A percentile compares a stretch with the other conserved stretches of the same genome.
phyloP scores from a whole-genome alignment of 2,113 vertebrate species.

The Lepisosteus osseus region DNA sequence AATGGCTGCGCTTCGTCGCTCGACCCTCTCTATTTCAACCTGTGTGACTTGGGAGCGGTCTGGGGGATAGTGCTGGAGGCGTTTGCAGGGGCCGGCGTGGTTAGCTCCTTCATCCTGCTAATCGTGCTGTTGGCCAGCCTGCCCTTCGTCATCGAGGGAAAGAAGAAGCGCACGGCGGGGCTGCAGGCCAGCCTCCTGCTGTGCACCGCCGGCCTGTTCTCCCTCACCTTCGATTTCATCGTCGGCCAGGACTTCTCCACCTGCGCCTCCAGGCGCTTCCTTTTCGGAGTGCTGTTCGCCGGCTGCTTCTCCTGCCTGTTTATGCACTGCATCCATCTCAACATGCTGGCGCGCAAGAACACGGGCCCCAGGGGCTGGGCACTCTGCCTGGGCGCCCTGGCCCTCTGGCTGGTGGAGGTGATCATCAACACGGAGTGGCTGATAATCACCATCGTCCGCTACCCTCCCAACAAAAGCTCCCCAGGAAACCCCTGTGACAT shows the following conservation, averaged over 20 bases:
- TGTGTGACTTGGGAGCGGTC: conserved; percentile 72
- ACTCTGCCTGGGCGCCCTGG: conserved; percentile 64
- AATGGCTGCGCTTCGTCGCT: conserved; percentile 71
- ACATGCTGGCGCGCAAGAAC: conserved; percentile 68
- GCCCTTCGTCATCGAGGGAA: conserved; percentile 73
- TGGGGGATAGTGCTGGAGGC: conserved; percentile 92
- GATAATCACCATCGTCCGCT: conserved; percentile 78
- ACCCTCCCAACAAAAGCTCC: not conserved
- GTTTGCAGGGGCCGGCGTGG: conserved; percentile 67
- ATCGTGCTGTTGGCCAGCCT: conserved; percentile 82
- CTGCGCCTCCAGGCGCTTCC: conserved; percentile 83
- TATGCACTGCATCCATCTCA: conserved; percentile 75
- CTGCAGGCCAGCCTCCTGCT: conserved; percentile 76
- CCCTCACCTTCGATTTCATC: conserved; percentile 86
- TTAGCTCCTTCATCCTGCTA: conserved; percentile 75
- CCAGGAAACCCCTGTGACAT: conserved; percentile 63
- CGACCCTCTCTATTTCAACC: conserved; percentile 79
- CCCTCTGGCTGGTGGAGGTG: conserved; percentile 80
- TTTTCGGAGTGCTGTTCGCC: conserved; percentile 85
- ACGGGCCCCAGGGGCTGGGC: conserved; percentile 64
- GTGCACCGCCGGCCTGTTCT: conserved; percentile 81
- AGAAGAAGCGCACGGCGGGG: conserved; percentile 68
- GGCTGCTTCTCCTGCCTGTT: conserved; percentile 87
- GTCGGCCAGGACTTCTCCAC: conserved; percentile 80
- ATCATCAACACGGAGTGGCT: conserved; percentile 94